A percentile compares a stretch with the other conserved stretches of the same genome.
phyloP scores from a whole-genome alignment of 2,797 vertebrate genomes.

The Spheniscus humboldti region DNA sequence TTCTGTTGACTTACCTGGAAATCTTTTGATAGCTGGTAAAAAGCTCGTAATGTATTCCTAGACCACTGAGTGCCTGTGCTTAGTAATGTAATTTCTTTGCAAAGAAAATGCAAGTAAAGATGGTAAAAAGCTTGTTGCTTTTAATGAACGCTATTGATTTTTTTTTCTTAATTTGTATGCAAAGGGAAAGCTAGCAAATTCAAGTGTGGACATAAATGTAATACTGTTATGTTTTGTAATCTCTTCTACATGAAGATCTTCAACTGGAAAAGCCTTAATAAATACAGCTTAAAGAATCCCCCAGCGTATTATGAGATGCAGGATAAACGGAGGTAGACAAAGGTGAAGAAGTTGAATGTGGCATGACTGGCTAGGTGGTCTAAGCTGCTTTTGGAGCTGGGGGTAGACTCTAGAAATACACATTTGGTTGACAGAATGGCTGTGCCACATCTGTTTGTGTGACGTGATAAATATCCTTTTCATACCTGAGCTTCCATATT shows the following conservation, averaged over 20 bases:
- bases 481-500: background rate
- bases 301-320: background rate
- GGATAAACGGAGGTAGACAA: background rate
- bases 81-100: background rate
- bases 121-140: background rate
- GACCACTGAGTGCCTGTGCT: background rate
- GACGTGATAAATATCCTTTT: rapidly evolving
- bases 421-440: background rate
- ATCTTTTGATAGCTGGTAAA: background rate
- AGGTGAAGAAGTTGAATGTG: background rate
- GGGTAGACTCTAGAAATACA: background rate
- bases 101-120: background rate
- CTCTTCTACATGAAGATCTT: background rate
- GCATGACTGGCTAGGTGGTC: rapidly evolving
- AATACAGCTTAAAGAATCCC: background rate
- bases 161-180: background rate
- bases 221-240: background rate
- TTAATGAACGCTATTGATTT: background rate
- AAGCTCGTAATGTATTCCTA: background rate
- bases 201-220: background rate
- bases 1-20: background rate
- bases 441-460: background rate
- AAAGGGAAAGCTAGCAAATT: background rate
- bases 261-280: background rate
- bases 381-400: background rate